Conservation (phyloP, 2,888 invertebrate species). For the Drosophila anomalata region DNA sequence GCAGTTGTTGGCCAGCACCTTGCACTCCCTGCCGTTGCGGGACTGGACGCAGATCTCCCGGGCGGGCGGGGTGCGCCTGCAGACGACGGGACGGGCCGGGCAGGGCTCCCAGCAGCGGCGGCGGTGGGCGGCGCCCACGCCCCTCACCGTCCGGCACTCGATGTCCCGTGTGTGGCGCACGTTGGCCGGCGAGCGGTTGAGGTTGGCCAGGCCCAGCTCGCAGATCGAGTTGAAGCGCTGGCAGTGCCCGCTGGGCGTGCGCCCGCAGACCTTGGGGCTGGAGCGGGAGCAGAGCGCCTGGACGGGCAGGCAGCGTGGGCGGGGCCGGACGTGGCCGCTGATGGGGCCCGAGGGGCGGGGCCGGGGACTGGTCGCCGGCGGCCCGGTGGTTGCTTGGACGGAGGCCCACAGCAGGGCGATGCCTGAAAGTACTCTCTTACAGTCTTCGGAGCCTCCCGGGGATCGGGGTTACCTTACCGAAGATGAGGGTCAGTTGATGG, state of each 20-base stretch:
- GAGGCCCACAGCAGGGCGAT: conserved; percentile 8
- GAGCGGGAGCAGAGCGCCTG: conserved; percentile 42
- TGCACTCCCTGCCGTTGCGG: conserved; percentile 46
- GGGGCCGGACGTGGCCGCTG: neutral
- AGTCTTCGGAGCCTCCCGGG: neutral
- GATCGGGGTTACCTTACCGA: neutral
- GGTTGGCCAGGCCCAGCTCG: conserved; percentile 48
- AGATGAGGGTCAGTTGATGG: conserved; percentile 19
- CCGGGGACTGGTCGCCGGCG: conserved; percentile 3
- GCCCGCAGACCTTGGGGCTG: conserved; percentile 60
- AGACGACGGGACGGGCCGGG: conserved; percentile 36
- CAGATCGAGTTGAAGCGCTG: conserved; percentile 63
- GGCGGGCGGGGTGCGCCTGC: conserved; percentile 14
- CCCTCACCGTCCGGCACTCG: conserved; percentile 51
- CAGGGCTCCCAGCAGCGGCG: conserved; percentile 51
- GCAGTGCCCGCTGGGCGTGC: conserved; percentile 52
- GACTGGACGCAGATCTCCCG: conserved; percentile 54
- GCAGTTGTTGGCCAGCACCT: conserved; percentile 57
- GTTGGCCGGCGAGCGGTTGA: neutral
- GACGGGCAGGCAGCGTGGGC: conserved; percentile 10
- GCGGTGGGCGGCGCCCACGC: conserved; percentile 35
- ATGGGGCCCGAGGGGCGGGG: neutral
- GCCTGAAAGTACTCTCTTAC: conserved; percentile 33
- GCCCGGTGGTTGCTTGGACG: conserved; percentile 7
- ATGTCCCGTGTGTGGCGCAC: conserved; percentile 47